Evolutionary conservation across 2,113 vertebrate species (phyloP), one percentile per base, ranked within the genome.

Genomic region (Nestor notabilis): DNA sequence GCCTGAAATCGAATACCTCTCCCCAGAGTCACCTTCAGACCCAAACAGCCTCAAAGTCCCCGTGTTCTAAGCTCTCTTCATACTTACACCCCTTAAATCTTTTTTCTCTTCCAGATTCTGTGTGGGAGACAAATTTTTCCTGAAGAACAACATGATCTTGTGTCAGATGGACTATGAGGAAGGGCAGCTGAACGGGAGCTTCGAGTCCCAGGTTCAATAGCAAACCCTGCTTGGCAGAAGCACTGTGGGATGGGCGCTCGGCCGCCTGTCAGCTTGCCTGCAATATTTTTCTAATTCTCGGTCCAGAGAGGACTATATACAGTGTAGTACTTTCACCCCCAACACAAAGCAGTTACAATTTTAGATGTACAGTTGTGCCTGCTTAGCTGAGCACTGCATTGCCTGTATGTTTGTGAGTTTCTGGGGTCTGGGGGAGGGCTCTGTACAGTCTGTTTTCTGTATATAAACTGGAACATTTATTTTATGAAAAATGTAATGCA

Each of bases 391-490:
- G 99, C 99, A 99, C 99, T 98, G 98, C 99, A 98, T 98, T 98
- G 99, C 99, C 98, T 99, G 98, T 99, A 99, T 99, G 99, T 99
- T 98, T 98, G 99, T 99, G 99, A 99, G 98, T 98, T 99, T 99
- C 97, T 98, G 98, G 98, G 98, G 98, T 98, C 98, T 98, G 97
- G 98, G 98, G 98, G 98, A 98, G 99, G 98, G 98, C 98, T 99
- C 98, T 99, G 99, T 99, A 99, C 99, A 99, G 99, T 99, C 99
- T 98, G 99, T 99, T 99, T 99, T 99, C 99, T 99, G 99, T 99
- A 99, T 99, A 99, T 99, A 99, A 99, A 99, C 99, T 99, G 99
- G 99, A 99, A 99, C 99, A 99, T 99, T 99, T 99, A 99, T 99
- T 99, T 99, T 99, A 99, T 99, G 99, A 99, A 98, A 98, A 99